Base-by-base conservation (phyloP, 2,888 invertebrate genomes). In the Ethmia dodecea region DNA sequence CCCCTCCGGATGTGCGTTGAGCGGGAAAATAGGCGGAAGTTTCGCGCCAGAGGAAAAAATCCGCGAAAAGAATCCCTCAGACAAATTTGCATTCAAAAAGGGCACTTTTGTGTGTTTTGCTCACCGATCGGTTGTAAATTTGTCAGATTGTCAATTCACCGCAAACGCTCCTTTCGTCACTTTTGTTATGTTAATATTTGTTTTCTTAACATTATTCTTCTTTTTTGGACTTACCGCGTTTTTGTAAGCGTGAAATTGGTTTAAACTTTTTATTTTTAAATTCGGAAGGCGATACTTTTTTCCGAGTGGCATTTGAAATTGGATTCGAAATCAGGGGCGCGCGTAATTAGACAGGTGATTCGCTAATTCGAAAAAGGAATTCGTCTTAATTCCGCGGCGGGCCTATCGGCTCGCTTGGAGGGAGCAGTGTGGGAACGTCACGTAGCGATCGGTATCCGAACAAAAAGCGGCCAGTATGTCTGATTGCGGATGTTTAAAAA, bases 21-120 rank as follows among this genome's bases (percentile, higher is more conserved):
- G 76, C 83, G 81, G 74, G 83, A 86, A 84, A 86, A 84, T 79
- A 78, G 77, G 74, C 83, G 86, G 84, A 84, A 84, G 81, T 78
- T 72, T 73, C 72, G 57, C 63, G 49, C 69, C 66, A 60, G 63
- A 59, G 61, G 59, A 63, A 75, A 76, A 75, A 76, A 74, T 70
- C 58, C 56, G 55, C 54, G 56, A 63, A 76, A 76, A 75, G 74
- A 76, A 76, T 63, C 63, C 66, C 64, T 56, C 62, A 57, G 72
- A 68, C 69, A 75, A 77, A 86, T 84, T 86, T 84, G 77, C 83
- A 84, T 84, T 60, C 70, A 74, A 76, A 42, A 81, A 78, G 71
- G 80, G 74, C 76, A 74, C 76, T 79, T 75, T 78, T 76, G 77
- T 74, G 69, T 70, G 60, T 63, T 70, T 66, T 72, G 24, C 56